Conservation (phyloP, 2,888 invertebrate species). For the Habroteleia sp. region DNA sequence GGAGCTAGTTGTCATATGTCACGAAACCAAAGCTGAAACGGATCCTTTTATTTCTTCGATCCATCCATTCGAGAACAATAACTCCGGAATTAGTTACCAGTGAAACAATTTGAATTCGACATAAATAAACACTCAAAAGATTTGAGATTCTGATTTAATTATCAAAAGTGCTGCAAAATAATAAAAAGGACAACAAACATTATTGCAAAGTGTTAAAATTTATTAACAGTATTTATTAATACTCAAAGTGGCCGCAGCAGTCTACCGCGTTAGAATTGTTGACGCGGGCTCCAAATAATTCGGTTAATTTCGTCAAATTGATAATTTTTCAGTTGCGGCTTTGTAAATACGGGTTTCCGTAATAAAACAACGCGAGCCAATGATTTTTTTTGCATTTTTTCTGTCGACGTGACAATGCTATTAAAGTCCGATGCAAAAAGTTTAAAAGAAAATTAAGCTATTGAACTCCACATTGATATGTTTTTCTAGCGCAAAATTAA, state of each 20-base stretch:
- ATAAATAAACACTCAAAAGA: conserved; percentile 4
- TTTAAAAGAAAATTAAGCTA: conserved; percentile 30
- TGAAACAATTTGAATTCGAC: not conserved
- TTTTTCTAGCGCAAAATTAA: conserved; percentile 26
- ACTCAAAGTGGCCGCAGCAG: too few species aligned
- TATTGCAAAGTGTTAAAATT: conserved; percentile 6
- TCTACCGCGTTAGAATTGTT: conserved; percentile 1
- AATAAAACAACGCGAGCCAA: not conserved
- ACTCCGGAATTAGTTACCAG: conserved; percentile 11
- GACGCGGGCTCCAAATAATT: conserved; percentile 17
- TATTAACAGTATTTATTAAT: too few species aligned
- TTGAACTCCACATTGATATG: conserved; percentile 13
- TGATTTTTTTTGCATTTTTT: conserved; percentile 1
- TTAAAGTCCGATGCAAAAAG: conserved; percentile 21
- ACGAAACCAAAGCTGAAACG: conserved; percentile 2
- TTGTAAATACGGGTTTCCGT: conserved; percentile 5
- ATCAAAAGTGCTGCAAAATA: not conserved
- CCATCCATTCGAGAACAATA: conserved; percentile 9
- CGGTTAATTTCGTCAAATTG: conserved; percentile 16
- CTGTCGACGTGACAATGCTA: conserved; percentile 7
- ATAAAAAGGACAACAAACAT: conserved; percentile 5
- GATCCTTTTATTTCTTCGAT: conserved; percentile 14
- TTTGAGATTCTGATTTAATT: conserved; percentile 7
- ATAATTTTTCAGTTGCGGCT: not conserved
- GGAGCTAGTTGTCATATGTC: conserved; percentile 14